Evolutionary conservation across 2,113 vertebrate genomes (phyloP).

Genomic region (Uria aalge): DNA sequence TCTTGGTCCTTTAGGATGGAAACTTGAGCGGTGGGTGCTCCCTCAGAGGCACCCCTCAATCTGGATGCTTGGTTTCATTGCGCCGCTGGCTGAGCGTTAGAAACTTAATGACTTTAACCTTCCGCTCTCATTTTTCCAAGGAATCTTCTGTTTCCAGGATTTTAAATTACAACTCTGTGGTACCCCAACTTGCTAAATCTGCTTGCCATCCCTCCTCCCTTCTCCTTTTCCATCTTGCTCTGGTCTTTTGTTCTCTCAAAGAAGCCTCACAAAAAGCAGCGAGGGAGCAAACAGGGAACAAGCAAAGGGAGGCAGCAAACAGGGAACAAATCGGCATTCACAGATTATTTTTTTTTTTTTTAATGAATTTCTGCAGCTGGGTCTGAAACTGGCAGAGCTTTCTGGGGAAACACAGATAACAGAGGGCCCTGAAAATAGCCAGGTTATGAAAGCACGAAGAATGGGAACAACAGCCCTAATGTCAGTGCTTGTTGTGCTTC

Average conservation of each 20-base stretch:
- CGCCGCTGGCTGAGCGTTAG: not conserved
- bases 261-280: not conserved
- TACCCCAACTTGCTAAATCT: not conserved
- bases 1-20: not conserved
- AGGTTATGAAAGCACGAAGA: slow-evolving; percentile 33
- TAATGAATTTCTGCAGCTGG: slow-evolving; percentile 57
- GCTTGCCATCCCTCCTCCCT: not conserved
- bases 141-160: not conserved
- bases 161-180: not conserved
- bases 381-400: slow-evolving; percentile 15
- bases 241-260: slow-evolving; percentile 37
- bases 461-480: not conserved
- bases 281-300: not conserved
- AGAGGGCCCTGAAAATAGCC: slow-evolving; percentile 19
- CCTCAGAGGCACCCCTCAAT: not conserved
- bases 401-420: not conserved
- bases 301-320: slow-evolving; percentile 8
- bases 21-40: accelerated
- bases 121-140: not conserved
- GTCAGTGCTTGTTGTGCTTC: not conserved
- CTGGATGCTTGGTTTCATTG: not conserved
- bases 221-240: not conserved
- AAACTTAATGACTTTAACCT: not conserved
- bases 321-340: not conserved
- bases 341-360: not conserved